Percentiles rank a stretch among this genome's conserved stretches.
Conservation (phyloP, 2,888 invertebrate species). For the Phyto melanocephala region DNA sequence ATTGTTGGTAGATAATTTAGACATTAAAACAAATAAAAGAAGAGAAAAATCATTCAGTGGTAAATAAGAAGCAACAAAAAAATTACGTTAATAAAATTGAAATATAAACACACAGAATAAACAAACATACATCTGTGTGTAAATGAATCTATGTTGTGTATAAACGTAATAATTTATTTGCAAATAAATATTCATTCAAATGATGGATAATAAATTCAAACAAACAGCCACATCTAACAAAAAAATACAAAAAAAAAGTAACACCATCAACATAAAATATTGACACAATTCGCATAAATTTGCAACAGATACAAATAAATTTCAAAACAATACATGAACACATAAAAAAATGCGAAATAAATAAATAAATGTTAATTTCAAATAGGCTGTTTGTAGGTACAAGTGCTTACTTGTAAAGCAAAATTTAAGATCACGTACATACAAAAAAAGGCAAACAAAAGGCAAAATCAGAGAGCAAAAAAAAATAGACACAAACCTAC, state of each 20-base stretch:
- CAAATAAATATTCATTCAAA: constrained; percentile 56
- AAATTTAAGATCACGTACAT: constrained; percentile 44
- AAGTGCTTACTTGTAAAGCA: background rate
- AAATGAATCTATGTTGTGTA: too few species aligned
- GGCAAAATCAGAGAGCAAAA: background rate
- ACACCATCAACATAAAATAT: constrained; percentile 38
- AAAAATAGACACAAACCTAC: background rate
- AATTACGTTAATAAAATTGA: background rate
- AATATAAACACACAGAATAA: background rate
- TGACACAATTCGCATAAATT: constrained; percentile 68
- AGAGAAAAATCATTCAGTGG: background rate
- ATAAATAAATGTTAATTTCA: background rate
- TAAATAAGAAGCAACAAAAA: background rate
- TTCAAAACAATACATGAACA: background rate
- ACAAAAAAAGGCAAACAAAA: background rate
- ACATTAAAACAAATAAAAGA: background rate
- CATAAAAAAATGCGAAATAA: background rate
- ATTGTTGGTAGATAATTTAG: constrained; percentile 33
- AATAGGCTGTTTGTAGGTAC: background rate
- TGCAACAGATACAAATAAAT: constrained; percentile 56
- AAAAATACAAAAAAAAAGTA: constrained; percentile 1
- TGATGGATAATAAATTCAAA: constrained; percentile 50
- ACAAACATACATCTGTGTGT: background rate
- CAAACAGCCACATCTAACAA: background rate
- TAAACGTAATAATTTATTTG: constrained; percentile 50